These are phyloP conservation scores for Lethrus apterus DNA, from an alignment of 1,140 invertebrate genomes.

Conservation along the genomic window DNA sequence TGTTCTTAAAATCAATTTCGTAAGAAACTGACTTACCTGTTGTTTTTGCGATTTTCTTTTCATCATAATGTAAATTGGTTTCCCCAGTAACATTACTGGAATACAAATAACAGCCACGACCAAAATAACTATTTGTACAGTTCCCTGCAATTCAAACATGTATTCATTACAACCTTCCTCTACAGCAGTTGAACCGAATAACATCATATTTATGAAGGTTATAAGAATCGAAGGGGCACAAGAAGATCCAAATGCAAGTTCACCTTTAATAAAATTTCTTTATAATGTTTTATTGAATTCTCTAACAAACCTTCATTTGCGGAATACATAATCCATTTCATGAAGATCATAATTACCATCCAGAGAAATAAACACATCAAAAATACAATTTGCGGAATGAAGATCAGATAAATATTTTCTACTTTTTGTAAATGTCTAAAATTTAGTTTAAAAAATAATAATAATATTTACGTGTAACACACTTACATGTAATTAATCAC, in stretches of 20 bases:
- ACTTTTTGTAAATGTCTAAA: constrained; percentile 67
- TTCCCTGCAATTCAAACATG: constrained; percentile 66
- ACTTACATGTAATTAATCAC: constrained; percentile 84
- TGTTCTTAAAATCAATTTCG: neutral
- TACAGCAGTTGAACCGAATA: constrained; percentile 53
- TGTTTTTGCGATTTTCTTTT: constrained; percentile 28
- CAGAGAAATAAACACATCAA: constrained; percentile 86
- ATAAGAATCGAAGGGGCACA: constrained; percentile 86
- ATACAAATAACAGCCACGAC: constrained; percentile 73
- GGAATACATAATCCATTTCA: constrained; percentile 84
- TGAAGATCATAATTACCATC: constrained; percentile 85
- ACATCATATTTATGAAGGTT: constrained; percentile 89
- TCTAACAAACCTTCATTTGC: too few species aligned
- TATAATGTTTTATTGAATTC: too few species aligned
- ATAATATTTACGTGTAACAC: constrained; percentile 5
- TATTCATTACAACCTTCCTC: constrained; percentile 52
- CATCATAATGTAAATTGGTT: constrained; percentile 66
- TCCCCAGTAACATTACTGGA: constrained; percentile 86
- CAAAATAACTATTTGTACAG: constrained; percentile 67
- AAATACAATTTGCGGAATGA: constrained; percentile 90
- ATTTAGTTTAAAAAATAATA: too few species aligned
- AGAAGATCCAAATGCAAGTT: constrained; percentile 47
- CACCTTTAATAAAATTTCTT: too few species aligned
- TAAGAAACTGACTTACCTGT: constrained; percentile 12
- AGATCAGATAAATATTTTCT: constrained; percentile 85